These are phyloP conservation scores for Alces alces DNA, from an alignment of 2,113 vertebrate species.

Conservation along the genomic window DNA sequence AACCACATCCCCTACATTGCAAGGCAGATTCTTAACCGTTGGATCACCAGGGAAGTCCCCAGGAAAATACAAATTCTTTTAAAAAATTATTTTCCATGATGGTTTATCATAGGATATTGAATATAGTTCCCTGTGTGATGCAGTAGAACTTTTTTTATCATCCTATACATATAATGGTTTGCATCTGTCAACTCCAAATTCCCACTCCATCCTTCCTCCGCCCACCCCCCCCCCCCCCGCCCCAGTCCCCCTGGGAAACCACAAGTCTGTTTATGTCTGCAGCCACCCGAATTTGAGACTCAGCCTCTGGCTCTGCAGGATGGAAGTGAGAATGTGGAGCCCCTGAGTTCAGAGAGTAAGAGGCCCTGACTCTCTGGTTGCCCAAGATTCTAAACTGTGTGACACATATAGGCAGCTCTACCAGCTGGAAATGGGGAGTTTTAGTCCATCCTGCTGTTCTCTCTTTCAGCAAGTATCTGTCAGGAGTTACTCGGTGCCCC, in stretches of 20 bases:
- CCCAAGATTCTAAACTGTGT: background rate
- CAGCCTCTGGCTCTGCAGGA: background rate
- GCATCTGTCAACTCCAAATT: background rate
- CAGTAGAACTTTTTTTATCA: background rate
- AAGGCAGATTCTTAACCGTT: background rate
- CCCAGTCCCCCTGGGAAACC: background rate
- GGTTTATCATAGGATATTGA: background rate
- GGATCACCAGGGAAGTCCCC: background rate
- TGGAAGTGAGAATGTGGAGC: background rate
- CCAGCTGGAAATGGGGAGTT: background rate
- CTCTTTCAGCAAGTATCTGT: background rate
- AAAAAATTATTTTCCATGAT: background rate
- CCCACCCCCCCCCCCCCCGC: too few species aligned
- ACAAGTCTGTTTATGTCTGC: background rate
- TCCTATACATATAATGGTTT: background rate
- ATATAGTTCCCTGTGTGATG: background rate
- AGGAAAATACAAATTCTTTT: background rate
- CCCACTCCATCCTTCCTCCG: background rate
- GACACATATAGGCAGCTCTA: background rate
- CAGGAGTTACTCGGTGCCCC: background rate
- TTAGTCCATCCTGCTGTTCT: background rate
- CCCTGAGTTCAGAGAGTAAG: background rate
- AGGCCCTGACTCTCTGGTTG: background rate
- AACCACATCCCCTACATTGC: background rate
- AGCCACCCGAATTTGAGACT: background rate